Evolutionary conservation across 1,140 invertebrate genomes (phyloP).

Genomic region (Odontomachus brunneus): DNA sequence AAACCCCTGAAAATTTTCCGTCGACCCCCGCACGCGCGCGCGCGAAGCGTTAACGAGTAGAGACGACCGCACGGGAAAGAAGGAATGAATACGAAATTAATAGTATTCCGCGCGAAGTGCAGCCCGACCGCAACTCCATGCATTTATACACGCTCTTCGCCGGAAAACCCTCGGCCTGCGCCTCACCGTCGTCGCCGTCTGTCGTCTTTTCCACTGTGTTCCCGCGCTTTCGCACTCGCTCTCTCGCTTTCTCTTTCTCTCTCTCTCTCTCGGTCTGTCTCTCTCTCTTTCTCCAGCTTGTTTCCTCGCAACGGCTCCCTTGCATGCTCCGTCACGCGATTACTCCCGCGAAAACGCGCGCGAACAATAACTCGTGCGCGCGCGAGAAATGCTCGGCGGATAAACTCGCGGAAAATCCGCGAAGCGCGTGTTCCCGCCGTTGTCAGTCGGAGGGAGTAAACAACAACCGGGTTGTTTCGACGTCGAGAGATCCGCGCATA

Average conservation of each 20-base stretch:
- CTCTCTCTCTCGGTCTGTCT: not conserved
- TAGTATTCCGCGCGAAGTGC: slow-evolving; percentile 69
- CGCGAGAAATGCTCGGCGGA: not conserved
- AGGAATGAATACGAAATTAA: slow-evolving; percentile 75
- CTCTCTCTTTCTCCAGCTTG: not conserved
- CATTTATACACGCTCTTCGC: slow-evolving; percentile 64
- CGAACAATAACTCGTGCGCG: slow-evolving; percentile 10
- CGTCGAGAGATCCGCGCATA: too few relatives aligned
- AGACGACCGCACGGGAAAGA: slow-evolving; percentile 65
- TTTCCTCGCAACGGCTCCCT: not conserved
- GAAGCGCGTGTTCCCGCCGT: not conserved
- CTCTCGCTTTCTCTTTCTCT: not conserved
- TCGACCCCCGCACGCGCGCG: slow-evolving; percentile 12
- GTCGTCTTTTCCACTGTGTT: slow-evolving; percentile 46
- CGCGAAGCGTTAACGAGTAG: slow-evolving; percentile 64
- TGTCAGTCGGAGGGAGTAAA: not conserved
- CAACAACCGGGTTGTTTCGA: too few relatives aligned
- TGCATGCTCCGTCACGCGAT: slow-evolving; percentile 17
- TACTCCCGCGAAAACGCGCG: slow-evolving; percentile 1
- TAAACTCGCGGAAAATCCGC: not conserved
- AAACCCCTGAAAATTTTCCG: slow-evolving; percentile 34
- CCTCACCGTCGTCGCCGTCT: slow-evolving; percentile 34
- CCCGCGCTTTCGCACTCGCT: not conserved
- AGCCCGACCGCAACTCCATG: slow-evolving; percentile 61
- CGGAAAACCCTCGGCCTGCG: slow-evolving; percentile 14